phyloP scores from a whole-genome alignment of 2,797 vertebrate genomes.

The Alauda arvensis region DNA sequence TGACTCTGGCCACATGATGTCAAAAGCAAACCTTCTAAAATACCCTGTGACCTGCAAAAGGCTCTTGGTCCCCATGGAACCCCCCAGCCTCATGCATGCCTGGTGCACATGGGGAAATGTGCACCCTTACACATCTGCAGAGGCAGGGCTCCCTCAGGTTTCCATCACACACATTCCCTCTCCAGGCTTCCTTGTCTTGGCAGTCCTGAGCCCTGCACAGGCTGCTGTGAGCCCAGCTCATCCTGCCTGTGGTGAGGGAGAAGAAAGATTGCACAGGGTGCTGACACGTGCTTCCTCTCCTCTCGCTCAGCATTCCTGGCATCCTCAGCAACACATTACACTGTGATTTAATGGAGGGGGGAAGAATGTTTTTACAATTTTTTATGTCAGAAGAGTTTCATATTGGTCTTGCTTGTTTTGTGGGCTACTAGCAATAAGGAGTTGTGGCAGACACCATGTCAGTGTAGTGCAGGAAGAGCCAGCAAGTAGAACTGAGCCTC shows the following conservation, averaged over 20 bases:
- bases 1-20: slow-evolving; percentile 14
- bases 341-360: not conserved
- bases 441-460: not conserved
- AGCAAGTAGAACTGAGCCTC: not conserved
- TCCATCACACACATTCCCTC: not conserved
- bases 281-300: not conserved
- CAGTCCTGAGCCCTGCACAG: fast-evolving
- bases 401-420: not conserved
- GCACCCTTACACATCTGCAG: not conserved
- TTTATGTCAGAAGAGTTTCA: not conserved
- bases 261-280: not conserved
- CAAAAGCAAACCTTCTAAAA: slow-evolving; percentile 47
- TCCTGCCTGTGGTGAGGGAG: fast-evolving
- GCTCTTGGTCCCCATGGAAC: not conserved
- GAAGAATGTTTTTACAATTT: not conserved
- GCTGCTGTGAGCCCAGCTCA: not conserved
- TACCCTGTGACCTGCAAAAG: not conserved
- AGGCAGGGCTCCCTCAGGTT: not conserved
- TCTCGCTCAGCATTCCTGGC: not conserved
- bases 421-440: not conserved
- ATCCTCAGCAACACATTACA: not conserved
- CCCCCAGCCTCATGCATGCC: fast-evolving
- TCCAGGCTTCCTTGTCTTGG: not conserved
- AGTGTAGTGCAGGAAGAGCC: not conserved
- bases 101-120: fast-evolving